These are phyloP conservation scores for Arrhopalites spinosus DNA, from an alignment of 2,888 invertebrate genomes.

Conservation along the genomic window DNA sequence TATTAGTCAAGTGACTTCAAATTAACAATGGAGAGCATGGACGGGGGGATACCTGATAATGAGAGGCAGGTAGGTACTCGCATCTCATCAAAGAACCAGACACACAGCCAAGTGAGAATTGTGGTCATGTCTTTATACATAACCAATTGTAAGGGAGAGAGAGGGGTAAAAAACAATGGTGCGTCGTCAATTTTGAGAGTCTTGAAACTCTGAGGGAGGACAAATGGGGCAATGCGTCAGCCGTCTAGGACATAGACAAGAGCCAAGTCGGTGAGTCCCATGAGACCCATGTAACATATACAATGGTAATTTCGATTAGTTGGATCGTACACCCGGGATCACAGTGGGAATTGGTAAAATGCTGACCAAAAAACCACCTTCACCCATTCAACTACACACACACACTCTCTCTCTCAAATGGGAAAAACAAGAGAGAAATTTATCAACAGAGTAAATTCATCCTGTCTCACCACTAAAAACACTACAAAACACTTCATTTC, in stretches of 20 bases:
- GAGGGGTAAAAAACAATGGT: not conserved
- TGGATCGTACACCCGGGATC: constrained; percentile 1
- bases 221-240: not conserved
- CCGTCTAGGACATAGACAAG: not conserved
- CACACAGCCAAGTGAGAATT: too few relatives aligned
- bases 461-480: not conserved
- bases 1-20: too few relatives aligned
- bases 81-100: too few relatives aligned
- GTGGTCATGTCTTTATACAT: not conserved
- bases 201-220: not conserved
- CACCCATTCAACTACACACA: not conserved
- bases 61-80: too few relatives aligned
- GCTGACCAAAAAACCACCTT: not conserved
- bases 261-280: not conserved
- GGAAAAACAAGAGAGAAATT: not conserved
- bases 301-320: constrained; percentile 10
- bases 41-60: too few relatives aligned
- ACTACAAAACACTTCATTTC: not conserved
- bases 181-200: not conserved
- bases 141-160: not conserved
- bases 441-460: not conserved
- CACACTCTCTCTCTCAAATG: constrained; percentile 1
- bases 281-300: constrained; percentile 2
- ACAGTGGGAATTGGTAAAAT: not conserved
- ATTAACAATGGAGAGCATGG: too few relatives aligned